phyloP scores from a whole-genome alignment of 92 coral and sea anemone species.

The Umimayanthus kanabou region DNA sequence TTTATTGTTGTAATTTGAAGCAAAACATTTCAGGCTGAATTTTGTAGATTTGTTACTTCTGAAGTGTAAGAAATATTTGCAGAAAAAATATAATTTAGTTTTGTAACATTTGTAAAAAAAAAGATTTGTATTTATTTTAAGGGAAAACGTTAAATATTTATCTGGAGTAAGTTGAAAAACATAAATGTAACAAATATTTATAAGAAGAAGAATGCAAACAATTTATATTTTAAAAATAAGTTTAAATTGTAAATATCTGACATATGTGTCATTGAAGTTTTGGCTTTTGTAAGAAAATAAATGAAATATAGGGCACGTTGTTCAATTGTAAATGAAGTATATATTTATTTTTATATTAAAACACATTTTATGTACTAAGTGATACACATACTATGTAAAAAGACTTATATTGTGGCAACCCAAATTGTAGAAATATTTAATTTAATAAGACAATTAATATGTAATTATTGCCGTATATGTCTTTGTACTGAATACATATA shows the following conservation, averaged over 20 bases:
- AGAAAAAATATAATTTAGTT: neutral
- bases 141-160: neutral
- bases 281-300: neutral
- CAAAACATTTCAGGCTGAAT: neutral
- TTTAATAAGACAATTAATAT: no score
- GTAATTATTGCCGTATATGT: neutral
- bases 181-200: constrained; percentile 22
- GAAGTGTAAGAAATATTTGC: neutral
- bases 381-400: neutral
- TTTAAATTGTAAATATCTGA: constrained; percentile 4
- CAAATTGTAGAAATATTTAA: neutral
- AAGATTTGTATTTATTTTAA: neutral
- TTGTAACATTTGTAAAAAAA: constrained; percentile 24
- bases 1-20: neutral
- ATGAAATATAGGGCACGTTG: no score
- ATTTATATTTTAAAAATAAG: neutral
- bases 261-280: neutral
- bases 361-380: neutral
- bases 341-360: neutral
- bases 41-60: neutral
- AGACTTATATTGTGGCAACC: no score
- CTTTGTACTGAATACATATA: no score
- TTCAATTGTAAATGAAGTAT: neutral
- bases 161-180: neutral
- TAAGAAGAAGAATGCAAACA: neutral